A percentile compares a stretch with the other conserved stretches of the same genome.
Conservation (phyloP, 2,113 vertebrate species). For the Sakesphorus luctuosus region DNA sequence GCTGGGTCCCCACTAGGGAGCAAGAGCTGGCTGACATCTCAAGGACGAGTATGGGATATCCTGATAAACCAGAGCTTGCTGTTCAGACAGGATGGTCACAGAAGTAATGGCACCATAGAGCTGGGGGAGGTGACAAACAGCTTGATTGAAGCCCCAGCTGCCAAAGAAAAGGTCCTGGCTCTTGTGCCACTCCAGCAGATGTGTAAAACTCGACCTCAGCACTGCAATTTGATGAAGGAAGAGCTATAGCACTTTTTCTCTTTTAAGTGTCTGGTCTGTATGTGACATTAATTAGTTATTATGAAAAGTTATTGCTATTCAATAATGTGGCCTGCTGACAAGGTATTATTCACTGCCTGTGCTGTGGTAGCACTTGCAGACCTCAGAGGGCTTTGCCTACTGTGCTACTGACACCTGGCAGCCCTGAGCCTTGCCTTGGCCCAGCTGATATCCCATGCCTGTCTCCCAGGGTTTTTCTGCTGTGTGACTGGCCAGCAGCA, state of each 20-base stretch:
- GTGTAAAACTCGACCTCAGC: background rate
- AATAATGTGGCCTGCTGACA: background rate
- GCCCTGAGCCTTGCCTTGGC: background rate
- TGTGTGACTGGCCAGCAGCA: rapidly evolving
- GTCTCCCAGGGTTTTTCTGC: background rate
- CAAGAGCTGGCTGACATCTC: background rate
- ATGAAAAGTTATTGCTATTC: slow-evolving; percentile 39
- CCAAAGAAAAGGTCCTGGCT: background rate
- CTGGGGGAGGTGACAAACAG: background rate
- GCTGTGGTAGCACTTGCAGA: background rate
- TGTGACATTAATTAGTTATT: slow-evolving; percentile 46
- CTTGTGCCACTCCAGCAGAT: background rate
- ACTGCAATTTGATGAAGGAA: background rate
- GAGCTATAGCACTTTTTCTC: background rate
- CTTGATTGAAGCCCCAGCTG: background rate
- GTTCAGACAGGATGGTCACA: background rate
- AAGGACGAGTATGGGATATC: background rate
- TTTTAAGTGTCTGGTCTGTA: slow-evolving; percentile 7
- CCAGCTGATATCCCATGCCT: background rate
- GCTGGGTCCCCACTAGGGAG: background rate
- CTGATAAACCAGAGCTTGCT: background rate
- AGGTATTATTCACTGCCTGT: background rate
- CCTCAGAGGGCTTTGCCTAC: background rate
- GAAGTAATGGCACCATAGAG: background rate
- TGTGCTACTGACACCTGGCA: background rate